Base-by-base conservation (phyloP, 2,113 vertebrate species). In the Solea senegalensis region DNA sequence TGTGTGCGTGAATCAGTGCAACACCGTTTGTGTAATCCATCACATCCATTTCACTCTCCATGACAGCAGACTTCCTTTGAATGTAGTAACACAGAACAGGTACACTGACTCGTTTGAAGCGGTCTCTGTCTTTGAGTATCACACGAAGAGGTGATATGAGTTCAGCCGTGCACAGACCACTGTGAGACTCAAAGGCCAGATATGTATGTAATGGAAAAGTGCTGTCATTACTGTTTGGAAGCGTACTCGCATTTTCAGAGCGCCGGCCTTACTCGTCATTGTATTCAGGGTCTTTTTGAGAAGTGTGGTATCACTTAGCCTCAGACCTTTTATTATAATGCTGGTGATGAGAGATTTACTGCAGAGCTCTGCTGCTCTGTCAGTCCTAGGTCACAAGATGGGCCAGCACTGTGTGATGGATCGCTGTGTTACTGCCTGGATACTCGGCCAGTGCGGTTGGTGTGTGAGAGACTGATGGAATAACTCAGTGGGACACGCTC, bases 291-390 rank as follows among this genome's bases (percentile, higher is more conserved):
- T 72, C 27, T 72, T n/a, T 65, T 55, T 41, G 15, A 62, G 48
- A 60, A 26, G 58, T 75, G 72, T 70, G 78, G 78, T 73, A 75
- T 77, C 66, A 54, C 72, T 71, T 83, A 64, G 39, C 27, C 56
- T 57, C 53, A 61, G 64, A 51, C 46, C n/a, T 77, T 58, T 60
- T 73, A 49, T 41, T 60, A 50, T 50, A 54, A 52, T 54, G 60
- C 45, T 9, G 14, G 64, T 70, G 81, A 50, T 74, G 69, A 85
- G 69, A 83, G 85, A 88, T 86, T 82, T 81, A 76, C 56, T 50
- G 34, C 74, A 83, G 80, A 59, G 16, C 62, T 57, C 39, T 40
- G 26, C 41, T 66, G 49, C 69, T 78, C 15, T 72, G 70, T 80
- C 56, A 78, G 74, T 34, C 34, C 34, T 34, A 59, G 80, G 50